Evolutionary conservation across 2,888 invertebrate genomes (phyloP), one percentile per base, ranked within the genome.

Genomic region (Zelleria hepariella): DNA sequence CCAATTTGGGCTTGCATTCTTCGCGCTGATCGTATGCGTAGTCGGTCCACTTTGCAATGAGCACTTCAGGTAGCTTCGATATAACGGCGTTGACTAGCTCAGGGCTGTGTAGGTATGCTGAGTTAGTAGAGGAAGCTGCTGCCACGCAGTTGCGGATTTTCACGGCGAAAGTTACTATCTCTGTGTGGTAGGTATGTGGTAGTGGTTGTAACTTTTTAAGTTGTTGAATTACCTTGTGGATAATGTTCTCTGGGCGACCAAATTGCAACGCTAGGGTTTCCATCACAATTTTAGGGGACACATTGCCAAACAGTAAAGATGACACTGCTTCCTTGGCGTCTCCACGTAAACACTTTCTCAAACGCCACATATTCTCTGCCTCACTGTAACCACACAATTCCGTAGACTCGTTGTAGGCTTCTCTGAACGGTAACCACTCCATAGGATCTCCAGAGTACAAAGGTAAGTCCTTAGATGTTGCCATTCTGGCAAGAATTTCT

Each of bases 361-460:
- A 23, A 0, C 69, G 51, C 66, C 67, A 67, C 5, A 68, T 5
- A 25, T 68, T 69, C 59, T 69, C 68, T 10, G 58, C 60, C n/a
- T 62, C 60, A 7, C 57, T 67, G 18, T 65, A 68, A 4, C 60
- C 59, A 49, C 67, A 67, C 15, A 67, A 24, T 15, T 59, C 5
- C 1, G 68, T 64, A 0, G 67, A 67, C 26, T 68, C 68, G 1
- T 64, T 56, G 27, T 61, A 70, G 0, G 68, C 66, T 21, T 64
- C 60, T 54, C 63, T 68, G 24, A 68, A 67, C 2, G 59, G 62
- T 4, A 69, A 59, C 66, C 68, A 69, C 2, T 70, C 67, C 62
- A 68, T 47, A 0, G 65, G 67, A 55, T 68, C 67, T 5, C 68
- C 67, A 8, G 21, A 64, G 32, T 64, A 67, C 2, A 5, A 5